Percentiles rank a stretch among this genome's conserved stretches.
Conservation (phyloP, 2,888 invertebrate genomes). For the Agrochola macilenta region DNA sequence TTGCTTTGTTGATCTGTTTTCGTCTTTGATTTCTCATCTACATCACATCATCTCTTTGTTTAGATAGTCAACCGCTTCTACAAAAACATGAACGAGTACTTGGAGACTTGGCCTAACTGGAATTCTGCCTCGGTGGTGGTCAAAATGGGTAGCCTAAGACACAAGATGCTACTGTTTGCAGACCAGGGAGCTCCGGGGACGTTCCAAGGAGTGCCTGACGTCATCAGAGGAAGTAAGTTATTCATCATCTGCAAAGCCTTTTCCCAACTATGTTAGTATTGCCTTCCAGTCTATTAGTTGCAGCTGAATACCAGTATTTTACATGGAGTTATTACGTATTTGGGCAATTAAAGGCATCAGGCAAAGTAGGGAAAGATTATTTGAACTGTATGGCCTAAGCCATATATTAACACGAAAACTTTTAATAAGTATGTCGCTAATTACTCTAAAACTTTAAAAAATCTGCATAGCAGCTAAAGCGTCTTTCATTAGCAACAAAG, state of each 20-base stretch:
- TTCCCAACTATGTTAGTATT: not conserved
- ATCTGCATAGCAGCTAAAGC: no score
- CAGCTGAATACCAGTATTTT: no score
- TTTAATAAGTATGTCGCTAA: no score
- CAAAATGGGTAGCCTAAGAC: slow-evolving; percentile 71
- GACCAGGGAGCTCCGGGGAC: slow-evolving; percentile 81
- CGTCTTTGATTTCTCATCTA: not conserved
- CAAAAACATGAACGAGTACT: slow-evolving; percentile 81
- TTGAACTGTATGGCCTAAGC: no score
- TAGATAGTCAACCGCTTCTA: slow-evolving; percentile 77
- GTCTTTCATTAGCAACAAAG: no score
- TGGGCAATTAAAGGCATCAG: no score
- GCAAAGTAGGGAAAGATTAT: no score
- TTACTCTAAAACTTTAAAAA: no score
- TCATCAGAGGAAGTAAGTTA: slow-evolving; percentile 77
- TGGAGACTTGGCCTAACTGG: slow-evolving; percentile 82
- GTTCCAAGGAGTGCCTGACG: slow-evolving; percentile 80
- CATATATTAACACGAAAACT: no score
- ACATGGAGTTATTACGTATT: no score
- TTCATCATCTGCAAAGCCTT: not conserved
- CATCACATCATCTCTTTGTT: slow-evolving; percentile 4
- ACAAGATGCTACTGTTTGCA: slow-evolving; percentile 81
- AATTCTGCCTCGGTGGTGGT: slow-evolving; percentile 78
- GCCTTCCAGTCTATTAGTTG: not conserved
- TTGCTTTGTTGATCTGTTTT: not conserved